A percentile compares a stretch with the other conserved stretches of the same genome.
These are phyloP conservation scores for Drosophila colorata DNA, from an alignment of 2,888 invertebrate genomes.

Conservation along the genomic window DNA sequence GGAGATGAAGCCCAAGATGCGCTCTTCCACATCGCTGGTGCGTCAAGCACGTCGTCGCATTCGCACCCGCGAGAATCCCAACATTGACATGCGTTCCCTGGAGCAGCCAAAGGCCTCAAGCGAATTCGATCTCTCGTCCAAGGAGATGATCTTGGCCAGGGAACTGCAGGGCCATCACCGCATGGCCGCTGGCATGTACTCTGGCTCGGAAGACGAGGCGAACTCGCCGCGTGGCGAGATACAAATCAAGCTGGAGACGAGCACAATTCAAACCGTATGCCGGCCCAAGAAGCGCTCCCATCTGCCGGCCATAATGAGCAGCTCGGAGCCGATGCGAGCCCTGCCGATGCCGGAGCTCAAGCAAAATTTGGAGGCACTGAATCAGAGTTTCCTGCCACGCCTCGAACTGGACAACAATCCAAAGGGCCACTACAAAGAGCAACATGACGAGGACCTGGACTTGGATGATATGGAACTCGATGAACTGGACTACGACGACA, in stretches of 20 bases:
- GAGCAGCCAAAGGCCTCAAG: conserved; percentile 3
- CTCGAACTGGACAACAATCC: conserved; percentile 21
- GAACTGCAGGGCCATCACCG: background rate
- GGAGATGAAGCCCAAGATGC: conserved; percentile 33
- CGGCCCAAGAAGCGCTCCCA: conserved; percentile 46
- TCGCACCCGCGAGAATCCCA: conserved; percentile 52
- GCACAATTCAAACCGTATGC: conserved; percentile 54
- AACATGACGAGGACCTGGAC: conserved; percentile 34
- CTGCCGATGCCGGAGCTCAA: conserved; percentile 49
- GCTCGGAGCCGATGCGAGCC: conserved; percentile 40
- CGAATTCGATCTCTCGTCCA: background rate
- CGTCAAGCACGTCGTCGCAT: conserved; percentile 58
- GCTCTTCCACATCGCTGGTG: conserved; percentile 53
- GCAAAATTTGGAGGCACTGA: conserved; percentile 51
- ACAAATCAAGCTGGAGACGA: conserved; percentile 58
- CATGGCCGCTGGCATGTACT: conserved; percentile 4
- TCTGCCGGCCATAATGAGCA: conserved; percentile 35
- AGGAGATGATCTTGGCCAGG: background rate
- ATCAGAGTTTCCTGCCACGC: conserved; percentile 29
- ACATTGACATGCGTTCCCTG: conserved; percentile 28
- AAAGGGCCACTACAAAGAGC: conserved; percentile 19
- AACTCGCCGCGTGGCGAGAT: conserved; percentile 41
- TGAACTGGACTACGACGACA: conserved; percentile 30
- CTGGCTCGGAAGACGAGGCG: conserved; percentile 44
- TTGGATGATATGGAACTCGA: conserved; percentile 19